Percentiles rank a stretch among this genome's conserved stretches.
Evolutionary conservation across 2,797 vertebrate species (phyloP).

Genomic region (Myiothlypis coronata): DNA sequence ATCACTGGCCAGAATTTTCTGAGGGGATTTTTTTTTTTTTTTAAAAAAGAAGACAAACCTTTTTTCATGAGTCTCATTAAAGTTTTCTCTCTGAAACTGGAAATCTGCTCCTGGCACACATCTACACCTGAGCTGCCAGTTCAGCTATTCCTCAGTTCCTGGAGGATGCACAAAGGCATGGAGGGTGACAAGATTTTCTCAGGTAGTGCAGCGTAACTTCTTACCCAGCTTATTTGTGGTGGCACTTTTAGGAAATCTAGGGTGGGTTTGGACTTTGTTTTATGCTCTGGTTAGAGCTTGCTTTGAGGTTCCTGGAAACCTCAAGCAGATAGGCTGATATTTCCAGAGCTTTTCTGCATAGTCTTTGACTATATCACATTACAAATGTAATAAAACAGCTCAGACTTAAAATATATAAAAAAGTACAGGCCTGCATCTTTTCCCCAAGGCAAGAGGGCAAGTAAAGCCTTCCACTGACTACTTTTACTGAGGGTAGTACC

Average conservation of each 20-base stretch:
- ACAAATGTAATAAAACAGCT: not conserved
- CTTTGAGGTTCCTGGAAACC: not conserved
- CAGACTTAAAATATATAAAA: not conserved
- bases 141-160: not conserved
- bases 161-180: not conserved
- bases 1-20: not conserved
- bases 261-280: not conserved
- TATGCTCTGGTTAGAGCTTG: not conserved
- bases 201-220: not conserved
- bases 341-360: not conserved
- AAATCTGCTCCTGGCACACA: not conserved
- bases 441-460: not conserved
- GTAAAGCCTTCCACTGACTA: not conserved
- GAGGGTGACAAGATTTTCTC: not conserved
- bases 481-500: not conserved
- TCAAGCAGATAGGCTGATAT: not conserved
- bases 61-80: not conserved
- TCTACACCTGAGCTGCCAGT: not conserved
- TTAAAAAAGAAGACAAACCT: fast-evolving
- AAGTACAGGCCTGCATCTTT: not conserved
- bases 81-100: not conserved
- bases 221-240: fast-evolving
- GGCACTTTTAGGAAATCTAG: not conserved
- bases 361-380: not conserved
- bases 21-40: not conserved